phyloP scores from a whole-genome alignment of 2,888 invertebrate genomes.

The Hirtodrosophila histrioides region DNA sequence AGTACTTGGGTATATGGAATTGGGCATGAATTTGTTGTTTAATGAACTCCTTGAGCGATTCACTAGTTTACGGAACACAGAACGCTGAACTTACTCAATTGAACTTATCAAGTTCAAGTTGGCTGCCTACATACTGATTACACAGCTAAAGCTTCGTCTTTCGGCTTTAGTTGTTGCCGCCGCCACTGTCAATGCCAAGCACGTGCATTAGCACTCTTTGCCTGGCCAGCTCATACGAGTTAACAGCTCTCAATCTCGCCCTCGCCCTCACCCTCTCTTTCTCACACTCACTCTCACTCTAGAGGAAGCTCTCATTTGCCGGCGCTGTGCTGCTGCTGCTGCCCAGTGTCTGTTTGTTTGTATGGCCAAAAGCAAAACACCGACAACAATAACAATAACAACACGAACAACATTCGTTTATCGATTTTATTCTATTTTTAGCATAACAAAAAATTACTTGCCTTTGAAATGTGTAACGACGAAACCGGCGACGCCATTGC shows the following conservation, averaged over 20 bases:
- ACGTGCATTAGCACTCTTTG: constrained; percentile 55
- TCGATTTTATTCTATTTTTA: constrained; percentile 83
- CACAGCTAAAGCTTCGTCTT: constrained; percentile 17
- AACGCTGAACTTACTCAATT: too few species aligned
- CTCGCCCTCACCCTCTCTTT: constrained; percentile 4
- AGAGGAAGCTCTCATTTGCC: constrained; percentile 34
- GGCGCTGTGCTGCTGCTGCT: constrained; percentile 24
- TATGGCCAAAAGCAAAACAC: constrained; percentile 25
- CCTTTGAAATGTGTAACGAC: constrained; percentile 68
- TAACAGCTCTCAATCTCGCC: constrained; percentile 14
- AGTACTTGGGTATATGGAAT: too few species aligned
- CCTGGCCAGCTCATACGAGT: constrained; percentile 38
- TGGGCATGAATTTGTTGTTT: too few species aligned
- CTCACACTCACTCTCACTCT: constrained; percentile 10
- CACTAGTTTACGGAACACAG: too few species aligned
- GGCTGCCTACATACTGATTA: background rate
- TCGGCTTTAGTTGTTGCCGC: constrained; percentile 21
- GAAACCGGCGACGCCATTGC: constrained; percentile 7
- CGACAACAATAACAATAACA: constrained; percentile 32
- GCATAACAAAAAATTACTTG: constrained; percentile 75
- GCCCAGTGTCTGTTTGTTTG: constrained; percentile 60
- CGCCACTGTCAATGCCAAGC: constrained; percentile 65
- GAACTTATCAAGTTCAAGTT: too few species aligned
- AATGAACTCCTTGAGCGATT: too few species aligned
- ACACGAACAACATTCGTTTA: constrained; percentile 78